A percentile compares a stretch with the other conserved stretches of the same genome.
phyloP scores from a whole-genome alignment of 2,888 invertebrate species.

The Scaptomyza caliginosa region DNA sequence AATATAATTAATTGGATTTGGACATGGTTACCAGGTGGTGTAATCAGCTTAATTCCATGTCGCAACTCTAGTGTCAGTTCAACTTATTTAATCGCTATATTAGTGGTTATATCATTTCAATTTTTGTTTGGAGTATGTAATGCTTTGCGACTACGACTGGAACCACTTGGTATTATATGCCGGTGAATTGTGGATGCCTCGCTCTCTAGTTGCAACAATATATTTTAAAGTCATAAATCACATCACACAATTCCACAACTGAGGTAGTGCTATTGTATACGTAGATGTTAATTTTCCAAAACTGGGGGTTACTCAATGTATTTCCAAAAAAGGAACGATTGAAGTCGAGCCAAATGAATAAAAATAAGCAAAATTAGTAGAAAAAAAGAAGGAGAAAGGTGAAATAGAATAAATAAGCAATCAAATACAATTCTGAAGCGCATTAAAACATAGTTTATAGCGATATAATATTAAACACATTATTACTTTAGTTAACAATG shows the following conservation, averaged over 20 bases:
- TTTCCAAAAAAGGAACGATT: conserved; percentile 36
- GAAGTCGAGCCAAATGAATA: conserved; percentile 17
- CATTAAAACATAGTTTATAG: conserved; percentile 65
- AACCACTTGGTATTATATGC: conserved; percentile 1
- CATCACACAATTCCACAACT: conserved; percentile 12
- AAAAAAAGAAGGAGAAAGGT: conserved; percentile 76
- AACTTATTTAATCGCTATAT: conserved; percentile 4
- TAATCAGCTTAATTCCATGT: conserved; percentile 2
- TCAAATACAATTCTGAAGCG: conserved; percentile 54
- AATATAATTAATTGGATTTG: conserved; percentile 18
- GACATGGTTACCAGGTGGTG: conserved; percentile 8
- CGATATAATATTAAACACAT: conserved; percentile 31
- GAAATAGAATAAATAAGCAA: conserved; percentile 75
- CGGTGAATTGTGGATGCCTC: conserved; percentile 31
- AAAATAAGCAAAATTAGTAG: conserved; percentile 33
- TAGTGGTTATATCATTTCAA: conserved; percentile 25
- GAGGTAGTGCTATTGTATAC: conserved; percentile 12
- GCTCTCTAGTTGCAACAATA: conserved; percentile 7
- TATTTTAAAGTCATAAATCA: conserved; percentile 20
- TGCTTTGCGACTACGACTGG: neutral
- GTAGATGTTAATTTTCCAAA: conserved; percentile 35
- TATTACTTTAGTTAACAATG: conserved; percentile 31
- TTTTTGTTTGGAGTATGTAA: conserved; percentile 8
- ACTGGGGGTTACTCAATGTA: conserved; percentile 3
- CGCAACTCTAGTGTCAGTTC: conserved; percentile 10